A percentile compares a stretch with the other conserved stretches of the same genome.
phyloP scores from a whole-genome alignment of 2,113 vertebrate genomes.

The Apus apus region DNA sequence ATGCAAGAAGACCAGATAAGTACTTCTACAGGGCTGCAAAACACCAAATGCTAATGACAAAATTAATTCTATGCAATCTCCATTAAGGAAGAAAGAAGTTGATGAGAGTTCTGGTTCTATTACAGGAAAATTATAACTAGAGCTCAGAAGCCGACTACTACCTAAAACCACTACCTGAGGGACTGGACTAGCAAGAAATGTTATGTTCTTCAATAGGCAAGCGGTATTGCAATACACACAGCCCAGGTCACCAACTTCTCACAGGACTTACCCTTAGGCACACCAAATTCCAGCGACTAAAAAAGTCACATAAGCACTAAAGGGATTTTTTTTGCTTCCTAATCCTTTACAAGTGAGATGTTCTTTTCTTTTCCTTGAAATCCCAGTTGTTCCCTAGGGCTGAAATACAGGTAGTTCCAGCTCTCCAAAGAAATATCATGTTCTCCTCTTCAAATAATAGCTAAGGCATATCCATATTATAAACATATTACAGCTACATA shows the following conservation, averaged over 20 bases:
- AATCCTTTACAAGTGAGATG: neutral
- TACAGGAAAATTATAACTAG: no score
- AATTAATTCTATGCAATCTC: no score
- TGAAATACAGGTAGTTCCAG: slow-evolving; percentile 32
- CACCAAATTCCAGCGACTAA: neutral
- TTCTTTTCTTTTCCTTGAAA: neutral
- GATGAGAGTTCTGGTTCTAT: neutral
- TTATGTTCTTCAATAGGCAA: rapidly evolving
- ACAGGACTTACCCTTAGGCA: neutral
- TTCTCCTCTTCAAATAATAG: neutral
- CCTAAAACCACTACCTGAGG: neutral
- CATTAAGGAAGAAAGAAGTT: neutral
- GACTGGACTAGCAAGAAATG: neutral
- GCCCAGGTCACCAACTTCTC: neutral
- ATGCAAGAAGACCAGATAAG: neutral
- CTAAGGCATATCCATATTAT: neutral
- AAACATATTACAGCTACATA: neutral
- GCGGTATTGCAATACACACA: neutral
- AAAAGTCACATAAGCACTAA: neutral
- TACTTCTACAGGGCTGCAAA: neutral
- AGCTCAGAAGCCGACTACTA: neutral
- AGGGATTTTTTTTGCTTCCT: neutral
- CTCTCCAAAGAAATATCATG: neutral
- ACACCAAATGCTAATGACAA: neutral
- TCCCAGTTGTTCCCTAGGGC: neutral